phyloP scores from a whole-genome alignment of 2,888 invertebrate genomes.

The Drosophila birchii region DNA sequence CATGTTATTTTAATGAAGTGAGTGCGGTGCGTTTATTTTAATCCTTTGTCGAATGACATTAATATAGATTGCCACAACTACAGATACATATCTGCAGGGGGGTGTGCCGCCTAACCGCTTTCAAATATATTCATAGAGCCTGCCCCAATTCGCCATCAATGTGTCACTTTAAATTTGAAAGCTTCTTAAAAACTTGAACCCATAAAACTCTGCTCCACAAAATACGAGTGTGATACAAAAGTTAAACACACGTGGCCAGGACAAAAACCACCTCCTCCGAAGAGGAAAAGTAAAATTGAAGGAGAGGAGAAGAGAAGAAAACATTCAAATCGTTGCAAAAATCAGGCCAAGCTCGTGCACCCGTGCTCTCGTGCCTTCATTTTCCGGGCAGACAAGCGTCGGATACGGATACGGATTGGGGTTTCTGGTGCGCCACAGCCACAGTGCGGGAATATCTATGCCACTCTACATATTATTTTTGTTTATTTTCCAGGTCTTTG shows the following conservation, averaged over 20 bases:
- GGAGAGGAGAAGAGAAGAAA: slow-evolving; percentile 5
- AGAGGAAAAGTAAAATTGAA: slow-evolving; percentile 20
- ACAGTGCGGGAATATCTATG: slow-evolving; percentile 32
- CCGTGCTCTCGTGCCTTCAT: slow-evolving; percentile 14
- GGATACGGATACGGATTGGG: slow-evolving; percentile 39
- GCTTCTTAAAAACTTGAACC: slow-evolving; percentile 63
- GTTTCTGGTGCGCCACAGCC: slow-evolving; percentile 40
- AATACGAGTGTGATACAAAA: slow-evolving; percentile 20
- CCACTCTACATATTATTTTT: slow-evolving; percentile 35
- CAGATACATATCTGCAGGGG: background rate
- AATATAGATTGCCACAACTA: slow-evolving; percentile 13
- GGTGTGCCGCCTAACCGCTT: background rate
- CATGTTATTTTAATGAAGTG: slow-evolving; percentile 54
- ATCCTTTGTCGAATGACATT: slow-evolving; percentile 25
- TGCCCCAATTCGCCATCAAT: slow-evolving; percentile 48
- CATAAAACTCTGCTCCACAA: slow-evolving; percentile 30
- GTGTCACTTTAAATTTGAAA: slow-evolving; percentile 52
- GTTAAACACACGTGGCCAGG: slow-evolving; percentile 34
- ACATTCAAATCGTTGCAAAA: slow-evolving; percentile 40
- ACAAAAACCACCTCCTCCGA: slow-evolving; percentile 14
- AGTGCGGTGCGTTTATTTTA: slow-evolving; percentile 27
- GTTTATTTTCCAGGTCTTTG: slow-evolving; percentile 42
- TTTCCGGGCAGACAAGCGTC: slow-evolving; percentile 3
- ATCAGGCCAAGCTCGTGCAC: slow-evolving; percentile 51
- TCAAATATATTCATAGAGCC: slow-evolving; percentile 12